phyloP scores from a whole-genome alignment of 1,140 invertebrate genomes.

The Pygmarrhopalites habei region DNA sequence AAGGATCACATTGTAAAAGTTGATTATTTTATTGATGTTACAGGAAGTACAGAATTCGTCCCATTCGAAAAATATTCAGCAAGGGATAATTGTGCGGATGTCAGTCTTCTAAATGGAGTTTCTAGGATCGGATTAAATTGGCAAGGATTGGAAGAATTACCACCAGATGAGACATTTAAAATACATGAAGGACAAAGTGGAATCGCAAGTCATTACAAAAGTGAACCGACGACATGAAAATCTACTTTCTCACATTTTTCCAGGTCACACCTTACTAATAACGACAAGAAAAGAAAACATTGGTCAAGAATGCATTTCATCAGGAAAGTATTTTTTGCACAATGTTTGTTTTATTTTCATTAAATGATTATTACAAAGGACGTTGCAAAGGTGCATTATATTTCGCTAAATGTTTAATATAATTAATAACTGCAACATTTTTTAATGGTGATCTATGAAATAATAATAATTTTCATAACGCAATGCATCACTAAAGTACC shows the following conservation, averaged over 20 bases:
- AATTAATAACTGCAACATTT: too few species aligned
- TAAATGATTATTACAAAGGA: background rate
- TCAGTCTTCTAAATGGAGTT: conserved; percentile 7
- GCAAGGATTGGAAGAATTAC: conserved; percentile 26
- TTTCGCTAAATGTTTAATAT: too few species aligned
- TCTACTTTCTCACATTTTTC: background rate
- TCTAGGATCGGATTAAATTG: conserved; percentile 18
- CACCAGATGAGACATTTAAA: conserved; percentile 15
- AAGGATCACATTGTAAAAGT: too few species aligned
- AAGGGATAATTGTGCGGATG: background rate
- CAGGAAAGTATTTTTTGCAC: background rate
- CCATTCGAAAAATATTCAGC: conserved; percentile 11
- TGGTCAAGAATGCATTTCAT: too few species aligned
- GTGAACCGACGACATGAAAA: conserved; percentile 29
- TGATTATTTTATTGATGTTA: conserved; percentile 1
- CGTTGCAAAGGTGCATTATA: background rate
- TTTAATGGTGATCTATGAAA: too few species aligned
- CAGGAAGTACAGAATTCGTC: conserved; percentile 11
- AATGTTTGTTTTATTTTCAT: background rate
- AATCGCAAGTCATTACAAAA: conserved; percentile 26
- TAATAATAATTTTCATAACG: too few species aligned
- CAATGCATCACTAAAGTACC: too few species aligned
- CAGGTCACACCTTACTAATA: too few species aligned
- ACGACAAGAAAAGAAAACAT: too few species aligned
- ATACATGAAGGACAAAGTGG: conserved; percentile 35